Evolutionary conservation across 2,888 invertebrate genomes (phyloP), one percentile per base, ranked within the genome.

Genomic region (Buathra laborator): DNA sequence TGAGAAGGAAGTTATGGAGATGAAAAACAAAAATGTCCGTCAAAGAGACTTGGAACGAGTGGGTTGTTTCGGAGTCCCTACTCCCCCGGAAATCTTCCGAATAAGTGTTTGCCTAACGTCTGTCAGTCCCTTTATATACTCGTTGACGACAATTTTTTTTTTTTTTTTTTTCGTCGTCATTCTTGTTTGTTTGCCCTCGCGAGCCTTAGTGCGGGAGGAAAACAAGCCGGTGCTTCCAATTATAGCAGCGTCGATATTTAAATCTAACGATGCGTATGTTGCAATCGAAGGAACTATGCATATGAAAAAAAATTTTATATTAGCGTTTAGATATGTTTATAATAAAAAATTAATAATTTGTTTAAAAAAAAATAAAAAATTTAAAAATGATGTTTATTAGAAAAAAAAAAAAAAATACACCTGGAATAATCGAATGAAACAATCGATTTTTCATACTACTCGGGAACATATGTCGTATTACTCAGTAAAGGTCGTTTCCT

Each of bases 41-140:
- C 80, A 67, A 84, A 81, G 59, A 81, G 59, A 72, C 84, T 84
- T 59, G 71, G 72, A 67, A 67, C 80, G 80, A 81, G 76, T 80
- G 71, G 80, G 80, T 74, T 66, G 64, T 56, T 44, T 51, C 53
- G 32, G 67, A 24, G 53, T 37, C 43, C 80, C 64, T 70, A 51
- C 37, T 64, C 12, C 16, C 37, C 59, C 43, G 75, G 74, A 74
- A 78, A 76, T 76, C 80, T 14, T 76, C 59, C 44, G 29, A 16
- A 59, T 46, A 37, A 81, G 80, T 84, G 84, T 72, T 84, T 81
- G 71, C 72, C 76, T 43, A 51, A 53, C 67, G 79, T 75, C 56
- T 12, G 14, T 48, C 48, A 14, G 10, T 29, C 59, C 71, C 75
- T 80, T 56, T 76, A 51, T 81, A 32, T 75, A 68, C 70, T 59